Conservation (phyloP, 2,888 invertebrate species). For the Anarsia innoxiella region DNA sequence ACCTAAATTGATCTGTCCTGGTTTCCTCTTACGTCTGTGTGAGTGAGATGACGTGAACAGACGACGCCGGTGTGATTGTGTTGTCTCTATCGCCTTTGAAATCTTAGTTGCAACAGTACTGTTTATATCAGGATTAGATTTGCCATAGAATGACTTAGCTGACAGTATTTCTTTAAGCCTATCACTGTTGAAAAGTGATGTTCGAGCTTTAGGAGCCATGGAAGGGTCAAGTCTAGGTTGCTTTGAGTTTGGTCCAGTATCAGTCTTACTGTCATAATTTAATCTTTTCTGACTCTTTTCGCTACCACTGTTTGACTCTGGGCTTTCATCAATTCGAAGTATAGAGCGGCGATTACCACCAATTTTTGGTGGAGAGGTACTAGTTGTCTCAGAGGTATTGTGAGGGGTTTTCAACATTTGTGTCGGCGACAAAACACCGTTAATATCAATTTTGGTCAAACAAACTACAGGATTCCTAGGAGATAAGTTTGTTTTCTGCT, state of each 20-base stretch:
- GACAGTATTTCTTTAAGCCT: slow-evolving; percentile 66
- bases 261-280: slow-evolving; percentile 48
- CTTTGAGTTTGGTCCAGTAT: slow-evolving; percentile 46
- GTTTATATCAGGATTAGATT: slow-evolving; percentile 57
- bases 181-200: slow-evolving; percentile 61
- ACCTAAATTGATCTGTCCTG: slow-evolving; percentile 79
- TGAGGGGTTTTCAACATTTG: slow-evolving; percentile 64
- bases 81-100: slow-evolving; percentile 47
- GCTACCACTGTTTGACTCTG: slow-evolving; percentile 49
- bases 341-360: slow-evolving; percentile 46
- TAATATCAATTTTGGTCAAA: slow-evolving; percentile 57
- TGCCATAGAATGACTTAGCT: slow-evolving; percentile 74
- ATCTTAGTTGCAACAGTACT: slow-evolving; percentile 42
- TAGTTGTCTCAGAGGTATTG: slow-evolving; percentile 42
- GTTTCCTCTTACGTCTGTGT: slow-evolving; percentile 43
- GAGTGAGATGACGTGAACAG: slow-evolving; percentile 41
- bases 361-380: slow-evolving; percentile 58
- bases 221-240: slow-evolving; percentile 48
- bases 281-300: slow-evolving; percentile 58
- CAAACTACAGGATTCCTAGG: slow-evolving; percentile 48
- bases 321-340: slow-evolving; percentile 56
- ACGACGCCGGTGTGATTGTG: slow-evolving; percentile 32
- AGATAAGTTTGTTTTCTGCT: slow-evolving; percentile 53
- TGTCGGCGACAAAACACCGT: slow-evolving; percentile 46
- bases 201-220: slow-evolving; percentile 55